These are phyloP conservation scores for Apistogramma diplotaenia DNA, from an alignment of 2,113 vertebrate genomes.

Conservation along the genomic window DNA sequence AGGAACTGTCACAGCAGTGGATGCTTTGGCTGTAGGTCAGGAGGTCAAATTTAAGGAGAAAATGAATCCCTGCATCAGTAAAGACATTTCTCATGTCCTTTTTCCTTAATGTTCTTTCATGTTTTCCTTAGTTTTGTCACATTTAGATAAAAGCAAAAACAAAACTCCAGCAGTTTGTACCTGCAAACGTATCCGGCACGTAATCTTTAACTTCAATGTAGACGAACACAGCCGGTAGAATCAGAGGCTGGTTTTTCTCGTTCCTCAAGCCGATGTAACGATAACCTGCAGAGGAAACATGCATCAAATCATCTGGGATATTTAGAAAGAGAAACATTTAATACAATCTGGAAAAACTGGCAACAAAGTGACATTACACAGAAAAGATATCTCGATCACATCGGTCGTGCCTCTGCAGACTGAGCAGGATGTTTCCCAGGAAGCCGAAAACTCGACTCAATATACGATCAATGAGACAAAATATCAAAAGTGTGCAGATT, in stretches of 20 bases:
- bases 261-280: slow-evolving; percentile 94
- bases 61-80: not conserved
- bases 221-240: slow-evolving; percentile 90
- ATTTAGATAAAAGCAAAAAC: not conserved
- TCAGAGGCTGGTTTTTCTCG: slow-evolving; percentile 93
- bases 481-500: not conserved
- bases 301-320: not conserved
- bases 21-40: not conserved
- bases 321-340: not conserved
- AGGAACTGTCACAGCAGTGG: not conserved
- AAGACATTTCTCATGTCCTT: not conserved
- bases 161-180: slow-evolving; percentile 62
- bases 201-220: slow-evolving; percentile 98
- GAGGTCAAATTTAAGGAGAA: not conserved
- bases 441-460: not conserved
- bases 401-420: not conserved
- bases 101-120: too few species aligned
- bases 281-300: slow-evolving; percentile 79
- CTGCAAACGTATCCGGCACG: slow-evolving; percentile 95
- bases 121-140: not conserved
- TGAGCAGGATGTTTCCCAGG: not conserved
- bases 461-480: not conserved
- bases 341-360: not conserved
- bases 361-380: not conserved
- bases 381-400: not conserved